Percentiles rank a stretch among this genome's conserved stretches.
Conservation (phyloP, 2,113 vertebrate species). For the Narcine bancroftii region DNA sequence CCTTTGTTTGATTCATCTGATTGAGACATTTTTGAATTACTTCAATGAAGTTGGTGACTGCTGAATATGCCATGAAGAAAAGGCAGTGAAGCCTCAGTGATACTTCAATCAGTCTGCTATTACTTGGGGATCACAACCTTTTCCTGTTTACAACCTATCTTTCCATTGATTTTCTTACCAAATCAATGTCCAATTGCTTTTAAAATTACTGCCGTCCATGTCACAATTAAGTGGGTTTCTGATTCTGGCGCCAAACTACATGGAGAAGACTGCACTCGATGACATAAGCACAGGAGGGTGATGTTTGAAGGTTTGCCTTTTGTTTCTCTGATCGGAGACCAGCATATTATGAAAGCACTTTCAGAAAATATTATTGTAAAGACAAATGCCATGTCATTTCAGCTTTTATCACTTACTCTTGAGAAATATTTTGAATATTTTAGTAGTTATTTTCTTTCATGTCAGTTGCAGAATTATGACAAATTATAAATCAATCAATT, state of each 20-base stretch:
- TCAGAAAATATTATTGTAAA: not conserved
- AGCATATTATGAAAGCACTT: not conserved
- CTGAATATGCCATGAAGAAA: not conserved
- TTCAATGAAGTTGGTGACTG: not conserved
- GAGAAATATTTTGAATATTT: not conserved
- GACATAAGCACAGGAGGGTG: not conserved
- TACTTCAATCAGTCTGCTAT: not conserved
- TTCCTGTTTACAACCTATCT: not conserved
- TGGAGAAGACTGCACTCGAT: not conserved
- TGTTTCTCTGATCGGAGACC: not conserved
- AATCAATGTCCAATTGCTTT: conserved; percentile 20
- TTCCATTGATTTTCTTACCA: not conserved
- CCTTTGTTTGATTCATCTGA: not conserved
- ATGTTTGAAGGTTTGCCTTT: not conserved
- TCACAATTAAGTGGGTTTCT: not conserved
- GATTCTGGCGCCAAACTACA: conserved; percentile 3
- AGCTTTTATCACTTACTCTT: not conserved
- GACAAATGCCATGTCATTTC: not conserved
- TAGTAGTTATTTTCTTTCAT: not conserved
- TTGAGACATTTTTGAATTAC: not conserved
- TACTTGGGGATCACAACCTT: not conserved
- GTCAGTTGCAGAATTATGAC: not conserved
- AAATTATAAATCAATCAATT: not conserved
- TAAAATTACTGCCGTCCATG: not conserved
- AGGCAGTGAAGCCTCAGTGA: not conserved